Evolutionary conservation across 2,888 invertebrate species (phyloP).

Genomic region (Drosophila multiciliata): DNA sequence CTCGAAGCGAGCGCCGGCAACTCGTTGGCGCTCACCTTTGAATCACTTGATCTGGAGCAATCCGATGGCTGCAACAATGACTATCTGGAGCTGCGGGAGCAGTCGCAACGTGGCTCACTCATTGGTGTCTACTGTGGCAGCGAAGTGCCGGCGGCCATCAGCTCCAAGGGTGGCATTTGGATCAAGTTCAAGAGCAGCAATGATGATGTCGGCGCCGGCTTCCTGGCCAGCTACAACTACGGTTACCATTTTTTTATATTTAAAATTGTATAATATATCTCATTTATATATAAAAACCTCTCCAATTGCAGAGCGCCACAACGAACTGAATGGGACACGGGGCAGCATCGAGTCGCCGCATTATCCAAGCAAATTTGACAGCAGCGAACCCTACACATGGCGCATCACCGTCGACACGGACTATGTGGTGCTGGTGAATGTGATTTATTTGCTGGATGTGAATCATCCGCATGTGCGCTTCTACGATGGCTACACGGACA

Average conservation of each 20-base stretch:
- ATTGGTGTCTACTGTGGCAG: conserved; percentile 91
- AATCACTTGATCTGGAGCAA: conserved; percentile 88
- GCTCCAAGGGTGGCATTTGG: conserved; percentile 88
- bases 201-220: conserved; percentile 88
- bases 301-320: conserved; percentile 87
- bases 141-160: conserved; percentile 87
- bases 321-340: conserved; percentile 88
- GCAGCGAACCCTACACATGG: conserved; percentile 88
- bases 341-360: conserved; percentile 92
- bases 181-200: conserved; percentile 91
- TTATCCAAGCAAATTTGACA: conserved; percentile 87
- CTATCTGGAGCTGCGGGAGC: conserved; percentile 93
- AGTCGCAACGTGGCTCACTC: conserved; percentile 87
- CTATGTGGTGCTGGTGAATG: conserved; percentile 68
- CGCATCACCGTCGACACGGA: conserved; percentile 87
- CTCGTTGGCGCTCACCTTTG: conserved; percentile 88
- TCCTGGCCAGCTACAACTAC: conserved; percentile 90
- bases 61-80: conserved; percentile 93
- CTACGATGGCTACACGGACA: conserved; percentile 91
- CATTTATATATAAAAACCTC: neutral
- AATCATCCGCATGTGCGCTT: conserved; percentile 85
- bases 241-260: conserved; percentile 84
- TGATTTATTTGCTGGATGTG: conserved; percentile 67
- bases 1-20: conserved; percentile 90
- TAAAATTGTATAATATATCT: neutral